Evolutionary conservation across 2,888 invertebrate species (phyloP).

Genomic region (Cynaeus angustus): DNA sequence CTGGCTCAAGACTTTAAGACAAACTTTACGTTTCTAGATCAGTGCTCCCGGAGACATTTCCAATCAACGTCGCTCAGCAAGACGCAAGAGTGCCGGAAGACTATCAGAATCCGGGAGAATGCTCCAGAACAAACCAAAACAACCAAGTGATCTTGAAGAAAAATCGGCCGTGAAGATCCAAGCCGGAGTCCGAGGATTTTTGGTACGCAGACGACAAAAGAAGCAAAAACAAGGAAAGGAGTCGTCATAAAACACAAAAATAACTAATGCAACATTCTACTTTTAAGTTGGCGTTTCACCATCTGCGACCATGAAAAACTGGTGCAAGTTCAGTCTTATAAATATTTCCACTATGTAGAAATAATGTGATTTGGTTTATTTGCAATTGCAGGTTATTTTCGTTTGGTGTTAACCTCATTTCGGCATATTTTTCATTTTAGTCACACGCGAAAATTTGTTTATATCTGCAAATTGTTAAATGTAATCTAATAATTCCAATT

Average conservation of each 20-base stretch:
- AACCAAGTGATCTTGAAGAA: constrained; percentile 64
- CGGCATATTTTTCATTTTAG: constrained; percentile 24
- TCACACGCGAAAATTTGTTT: constrained; percentile 8
- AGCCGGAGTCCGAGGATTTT: constrained; percentile 74
- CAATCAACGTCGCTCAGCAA: constrained; percentile 58
- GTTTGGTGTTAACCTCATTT: constrained; percentile 34
- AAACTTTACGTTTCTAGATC: constrained; percentile 59
- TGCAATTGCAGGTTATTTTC: constrained; percentile 41
- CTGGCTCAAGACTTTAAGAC: constrained; percentile 10
- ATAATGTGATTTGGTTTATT: constrained; percentile 43
- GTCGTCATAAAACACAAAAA: constrained; percentile 30
- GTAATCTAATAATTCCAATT: constrained; percentile 19
- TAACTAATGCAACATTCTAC: constrained; percentile 18
- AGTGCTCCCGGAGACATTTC: constrained; percentile 58
- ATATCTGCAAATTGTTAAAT: neutral
- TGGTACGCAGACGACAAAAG: constrained; percentile 73
- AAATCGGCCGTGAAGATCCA: constrained; percentile 75
- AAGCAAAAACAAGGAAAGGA: constrained; percentile 58
- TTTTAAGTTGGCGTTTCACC: constrained; percentile 23
- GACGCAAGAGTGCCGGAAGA: constrained; percentile 63
- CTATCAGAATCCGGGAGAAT: constrained; percentile 40
- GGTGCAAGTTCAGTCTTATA: constrained; percentile 47
- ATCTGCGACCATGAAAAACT: constrained; percentile 42
- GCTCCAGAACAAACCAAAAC: constrained; percentile 53
- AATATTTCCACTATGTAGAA: constrained; percentile 44